phyloP scores from a whole-genome alignment of 2,797 vertebrate genomes.

The Danio aesculapii region DNA sequence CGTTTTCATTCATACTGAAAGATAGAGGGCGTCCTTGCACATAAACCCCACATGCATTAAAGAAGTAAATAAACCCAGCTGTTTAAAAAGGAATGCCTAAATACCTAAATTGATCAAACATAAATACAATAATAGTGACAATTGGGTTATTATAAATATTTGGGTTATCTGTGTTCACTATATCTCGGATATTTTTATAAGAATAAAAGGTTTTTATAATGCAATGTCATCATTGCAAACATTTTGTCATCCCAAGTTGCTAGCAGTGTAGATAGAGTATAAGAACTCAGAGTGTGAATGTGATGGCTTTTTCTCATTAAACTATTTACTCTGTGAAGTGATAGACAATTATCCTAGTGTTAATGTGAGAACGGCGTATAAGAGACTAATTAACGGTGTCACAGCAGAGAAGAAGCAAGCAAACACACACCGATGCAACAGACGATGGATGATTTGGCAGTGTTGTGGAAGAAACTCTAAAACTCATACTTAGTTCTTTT shows the following conservation, averaged over 20 bases:
- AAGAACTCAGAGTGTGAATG: constrained; percentile 17
- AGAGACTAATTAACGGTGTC: constrained; percentile 18
- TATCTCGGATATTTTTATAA: too few species aligned
- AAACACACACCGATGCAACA: not conserved
- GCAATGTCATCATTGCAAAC: too few species aligned
- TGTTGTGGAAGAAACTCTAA: not conserved
- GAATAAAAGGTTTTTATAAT: too few species aligned
- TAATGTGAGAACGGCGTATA: constrained; percentile 20
- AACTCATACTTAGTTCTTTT: constrained; percentile 8
- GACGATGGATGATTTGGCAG: constrained; percentile 4
- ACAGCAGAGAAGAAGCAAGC: not conserved
- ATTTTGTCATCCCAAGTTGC: not conserved
- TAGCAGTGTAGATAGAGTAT: not conserved
- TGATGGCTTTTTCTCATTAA: constrained; percentile 25
- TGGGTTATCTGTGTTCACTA: too few species aligned
- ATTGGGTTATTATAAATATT: too few species aligned
- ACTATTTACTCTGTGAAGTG: constrained; percentile 37
- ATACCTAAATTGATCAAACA: too few species aligned
- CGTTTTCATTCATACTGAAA: too few species aligned
- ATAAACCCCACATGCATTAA: too few species aligned
- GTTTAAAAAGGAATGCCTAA: too few species aligned
- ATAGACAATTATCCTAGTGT: constrained; percentile 31
- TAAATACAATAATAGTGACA: too few species aligned
- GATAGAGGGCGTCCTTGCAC: too few species aligned
- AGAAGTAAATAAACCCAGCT: too few species aligned